Percentiles rank a stretch among this genome's conserved stretches.
phyloP scores from a whole-genome alignment of 2,797 vertebrate genomes.

The Hemitrygon akajei region DNA sequence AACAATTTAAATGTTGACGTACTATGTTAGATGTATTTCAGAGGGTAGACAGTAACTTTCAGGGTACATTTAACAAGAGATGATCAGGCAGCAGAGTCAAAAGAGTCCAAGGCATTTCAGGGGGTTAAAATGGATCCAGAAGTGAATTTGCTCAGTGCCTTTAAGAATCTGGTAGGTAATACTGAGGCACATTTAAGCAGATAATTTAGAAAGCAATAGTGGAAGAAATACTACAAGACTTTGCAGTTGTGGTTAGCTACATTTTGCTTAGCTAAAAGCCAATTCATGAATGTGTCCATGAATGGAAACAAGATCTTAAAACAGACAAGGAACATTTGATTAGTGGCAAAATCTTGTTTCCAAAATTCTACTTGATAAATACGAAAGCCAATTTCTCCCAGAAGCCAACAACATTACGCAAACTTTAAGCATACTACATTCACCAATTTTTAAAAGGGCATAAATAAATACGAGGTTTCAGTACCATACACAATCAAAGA shows the following conservation, averaged over 20 bases:
- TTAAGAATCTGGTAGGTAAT: neutral
- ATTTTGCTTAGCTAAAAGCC: neutral
- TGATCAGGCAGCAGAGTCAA: neutral
- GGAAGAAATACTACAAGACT: neutral
- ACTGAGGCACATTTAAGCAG: neutral
- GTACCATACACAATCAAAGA: too few species aligned
- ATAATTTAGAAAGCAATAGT: neutral
- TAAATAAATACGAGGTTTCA: neutral
- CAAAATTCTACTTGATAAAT: neutral
- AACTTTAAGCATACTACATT: neutral
- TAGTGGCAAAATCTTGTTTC: too few species aligned
- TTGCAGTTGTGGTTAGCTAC: neutral
- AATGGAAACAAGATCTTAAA: neutral
- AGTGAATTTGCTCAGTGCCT: neutral
- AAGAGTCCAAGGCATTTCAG: neutral
- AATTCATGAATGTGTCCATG: neutral
- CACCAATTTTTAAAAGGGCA: neutral
- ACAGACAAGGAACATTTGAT: too few species aligned
- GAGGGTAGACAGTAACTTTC: neutral
- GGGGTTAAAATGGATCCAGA: neutral
- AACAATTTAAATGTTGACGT: neutral
- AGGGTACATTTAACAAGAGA: neutral
- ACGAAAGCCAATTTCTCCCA: neutral
- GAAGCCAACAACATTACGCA: neutral
- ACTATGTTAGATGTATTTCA: neutral